Conservation (phyloP, 2,797 vertebrate genomes). For the Phrynocephalus forsythii region DNA sequence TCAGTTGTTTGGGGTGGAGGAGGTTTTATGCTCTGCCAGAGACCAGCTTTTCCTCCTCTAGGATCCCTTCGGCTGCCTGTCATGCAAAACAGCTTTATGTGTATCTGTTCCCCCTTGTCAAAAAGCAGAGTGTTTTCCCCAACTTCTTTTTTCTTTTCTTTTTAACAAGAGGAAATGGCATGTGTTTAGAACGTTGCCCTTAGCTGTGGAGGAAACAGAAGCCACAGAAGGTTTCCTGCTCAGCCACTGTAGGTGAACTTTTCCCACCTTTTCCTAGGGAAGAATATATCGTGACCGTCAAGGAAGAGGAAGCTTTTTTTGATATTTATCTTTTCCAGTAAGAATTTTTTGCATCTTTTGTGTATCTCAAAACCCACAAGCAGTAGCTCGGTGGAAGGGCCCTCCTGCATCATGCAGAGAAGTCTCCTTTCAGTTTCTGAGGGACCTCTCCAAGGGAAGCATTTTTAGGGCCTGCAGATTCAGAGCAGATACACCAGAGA, state of each 20-base stretch:
- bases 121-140: neutral
- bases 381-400: neutral
- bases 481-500: neutral
- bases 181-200: constrained; percentile 2
- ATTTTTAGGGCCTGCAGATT: neutral
- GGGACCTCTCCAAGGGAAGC: neutral
- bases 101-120: neutral
- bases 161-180: constrained; percentile 21
- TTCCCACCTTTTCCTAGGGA: neutral
- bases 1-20: neutral
- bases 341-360: neutral
- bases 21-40: neutral
- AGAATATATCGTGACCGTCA: neutral
- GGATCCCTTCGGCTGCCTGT: neutral
- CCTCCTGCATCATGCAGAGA: neutral
- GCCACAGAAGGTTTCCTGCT: constrained; percentile 20
- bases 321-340: neutral
- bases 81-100: neutral
- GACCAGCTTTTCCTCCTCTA: neutral
- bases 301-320: neutral
- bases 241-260: neutral
- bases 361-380: neutral
- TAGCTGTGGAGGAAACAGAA: constrained; percentile 13
- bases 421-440: neutral
- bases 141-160: neutral